Base-by-base conservation (phyloP, 2,888 invertebrate species). In the Cantharis flavilabris region DNA sequence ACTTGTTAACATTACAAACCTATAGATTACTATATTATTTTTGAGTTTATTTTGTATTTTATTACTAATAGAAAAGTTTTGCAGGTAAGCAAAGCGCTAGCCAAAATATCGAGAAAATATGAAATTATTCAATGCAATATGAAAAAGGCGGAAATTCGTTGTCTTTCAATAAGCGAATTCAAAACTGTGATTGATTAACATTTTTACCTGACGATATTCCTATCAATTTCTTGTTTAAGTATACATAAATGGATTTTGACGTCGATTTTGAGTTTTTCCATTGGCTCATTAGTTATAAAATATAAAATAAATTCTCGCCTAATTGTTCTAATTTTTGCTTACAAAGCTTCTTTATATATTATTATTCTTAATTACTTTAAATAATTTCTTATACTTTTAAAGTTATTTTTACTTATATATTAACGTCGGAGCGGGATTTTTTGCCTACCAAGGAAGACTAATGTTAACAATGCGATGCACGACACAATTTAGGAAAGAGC, bases 401-500 rank as follows among this genome's bases (percentile, higher is more conserved):
- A 23, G 26, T 67, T 67, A 67, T 67, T 67, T 67, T 67, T 67
- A 67, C 26, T 23, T 26, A 26, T 67, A 67, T 2, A 67, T 67
- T 67, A 67, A 67, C 23, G 65, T 67, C 26, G 7, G 20, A 23
- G 65, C 65, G 26, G 65, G 65, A 67, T 23, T 23, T 23, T 23
- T 67, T 67, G 26, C 65, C 26, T 67, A 67, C 65, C 23, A 67
- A 67, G 70, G 70, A 70, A 70, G 70, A 70, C 70, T 28, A 70
- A 28, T 69, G 69, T 18, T 70, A 70, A 33, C 70, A 28, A 70
- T 70, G 26, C 28, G 16, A 33, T 30, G 70, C 26, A 67, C 65
- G 65, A 23, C 26, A 67, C 65, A 67, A 70, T 70, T 70, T 70
- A n/a, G 28, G 33, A 28, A 70, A 28, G 18, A 33, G 30, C 28